These are phyloP conservation scores for Onchidella celtica DNA, from an alignment of 2,888 invertebrate genomes.

Conservation along the genomic window DNA sequence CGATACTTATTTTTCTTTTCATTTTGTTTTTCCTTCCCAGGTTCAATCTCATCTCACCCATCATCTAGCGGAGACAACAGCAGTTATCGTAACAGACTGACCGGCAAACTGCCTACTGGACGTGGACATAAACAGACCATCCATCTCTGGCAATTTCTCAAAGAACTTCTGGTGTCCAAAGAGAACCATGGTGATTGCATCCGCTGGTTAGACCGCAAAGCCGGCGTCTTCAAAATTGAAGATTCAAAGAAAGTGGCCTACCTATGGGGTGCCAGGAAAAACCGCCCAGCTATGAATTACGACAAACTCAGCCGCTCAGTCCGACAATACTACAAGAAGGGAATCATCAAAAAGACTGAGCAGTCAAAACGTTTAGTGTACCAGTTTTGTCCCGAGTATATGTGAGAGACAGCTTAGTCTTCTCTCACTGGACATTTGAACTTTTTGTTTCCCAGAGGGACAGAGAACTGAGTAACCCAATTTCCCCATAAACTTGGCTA, in stretches of 20 bases:
- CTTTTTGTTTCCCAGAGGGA: not conserved
- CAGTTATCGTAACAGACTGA: too few relatives aligned
- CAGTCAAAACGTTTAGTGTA: constrained; percentile 98
- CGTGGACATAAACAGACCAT: constrained; percentile 82
- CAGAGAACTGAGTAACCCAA: not conserved
- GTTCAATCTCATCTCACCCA: not conserved
- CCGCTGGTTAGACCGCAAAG: constrained; percentile 96
- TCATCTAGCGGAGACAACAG: not conserved
- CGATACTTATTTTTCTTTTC: too few relatives aligned
- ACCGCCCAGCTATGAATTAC: constrained; percentile 99
- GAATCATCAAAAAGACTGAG: constrained; percentile 94
- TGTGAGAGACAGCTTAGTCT: constrained; percentile 23
- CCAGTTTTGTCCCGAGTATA: constrained; percentile 91
- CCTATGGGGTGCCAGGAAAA: constrained; percentile 98
- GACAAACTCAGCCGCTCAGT: constrained; percentile 86
- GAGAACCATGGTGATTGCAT: constrained; percentile 95
- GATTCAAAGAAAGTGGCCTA: constrained; percentile 98
- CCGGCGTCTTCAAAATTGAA: constrained; percentile 96
- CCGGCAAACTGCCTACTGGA: not conserved
- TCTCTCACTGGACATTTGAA: not conserved
- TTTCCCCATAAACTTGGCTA: not conserved
- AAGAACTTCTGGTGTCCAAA: constrained; percentile 94
- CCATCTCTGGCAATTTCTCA: constrained; percentile 99
- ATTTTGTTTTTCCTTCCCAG: constrained; percentile 6
- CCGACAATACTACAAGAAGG: constrained; percentile 79